A percentile compares a stretch with the other conserved stretches of the same genome.
These are phyloP conservation scores for Chlorodrepanis virens DNA, from an alignment of 2,113 vertebrate species.

Conservation along the genomic window DNA sequence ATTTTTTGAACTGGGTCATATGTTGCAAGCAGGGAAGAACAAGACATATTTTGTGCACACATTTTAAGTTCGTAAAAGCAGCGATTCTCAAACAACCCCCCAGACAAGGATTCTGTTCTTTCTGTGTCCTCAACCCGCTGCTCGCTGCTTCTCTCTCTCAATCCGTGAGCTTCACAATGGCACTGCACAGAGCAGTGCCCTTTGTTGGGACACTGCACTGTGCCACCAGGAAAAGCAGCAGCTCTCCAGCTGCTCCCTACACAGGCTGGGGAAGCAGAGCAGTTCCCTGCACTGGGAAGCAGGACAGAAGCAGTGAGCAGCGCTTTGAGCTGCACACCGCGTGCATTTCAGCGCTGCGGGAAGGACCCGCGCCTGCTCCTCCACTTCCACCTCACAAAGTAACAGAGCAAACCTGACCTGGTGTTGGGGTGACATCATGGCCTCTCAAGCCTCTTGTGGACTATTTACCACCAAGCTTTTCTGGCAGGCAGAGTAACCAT, in stretches of 20 bases:
- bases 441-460: not conserved
- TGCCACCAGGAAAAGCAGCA: not conserved
- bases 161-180: fast-evolving
- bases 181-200: not conserved
- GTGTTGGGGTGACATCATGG: fast-evolving
- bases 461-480: not conserved
- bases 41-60: not conserved
- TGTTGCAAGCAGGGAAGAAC: not conserved
- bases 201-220: not conserved
- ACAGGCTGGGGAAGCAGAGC: not conserved
- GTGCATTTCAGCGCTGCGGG: fast-evolving
- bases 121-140: not conserved
- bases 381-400: not conserved
- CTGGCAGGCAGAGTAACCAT: not conserved
- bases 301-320: not conserved
- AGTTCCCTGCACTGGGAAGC: not conserved
- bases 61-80: not conserved
- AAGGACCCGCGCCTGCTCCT: not conserved
- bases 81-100: not conserved
- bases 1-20: not conserved
- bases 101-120: not conserved
- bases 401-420: not conserved
- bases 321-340: fast-evolving
- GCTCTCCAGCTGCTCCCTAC: not conserved
- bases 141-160: not conserved